These are phyloP conservation scores for Habropoda laboriosa DNA, from an alignment of 1,140 invertebrate genomes.

Conservation along the genomic window DNA sequence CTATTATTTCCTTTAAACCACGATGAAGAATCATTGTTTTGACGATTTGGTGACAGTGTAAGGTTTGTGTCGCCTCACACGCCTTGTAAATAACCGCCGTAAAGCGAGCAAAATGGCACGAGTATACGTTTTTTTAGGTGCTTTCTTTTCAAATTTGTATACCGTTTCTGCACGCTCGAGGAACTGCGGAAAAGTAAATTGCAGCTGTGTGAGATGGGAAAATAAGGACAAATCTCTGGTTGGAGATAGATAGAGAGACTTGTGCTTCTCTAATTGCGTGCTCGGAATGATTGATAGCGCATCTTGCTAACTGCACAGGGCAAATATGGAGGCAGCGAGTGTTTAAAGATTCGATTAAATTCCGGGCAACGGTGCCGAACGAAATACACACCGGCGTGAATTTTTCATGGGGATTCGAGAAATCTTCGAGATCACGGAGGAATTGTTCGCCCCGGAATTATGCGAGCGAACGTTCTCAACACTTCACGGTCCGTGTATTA, in stretches of 20 bases:
- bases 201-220: not conserved
- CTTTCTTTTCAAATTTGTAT: not conserved
- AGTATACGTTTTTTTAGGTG: not conserved
- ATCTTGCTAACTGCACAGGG: not conserved
- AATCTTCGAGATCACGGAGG: not conserved
- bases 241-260: not conserved
- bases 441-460: not conserved
- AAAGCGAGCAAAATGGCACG: not conserved
- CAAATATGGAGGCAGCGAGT: not conserved
- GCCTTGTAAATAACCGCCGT: too few relatives aligned
- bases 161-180: not conserved
- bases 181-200: conserved; percentile 14
- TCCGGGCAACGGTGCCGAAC: too few relatives aligned
- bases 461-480: not conserved
- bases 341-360: conserved; percentile 17
- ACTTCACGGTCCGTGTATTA: not conserved
- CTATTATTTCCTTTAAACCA: not conserved
- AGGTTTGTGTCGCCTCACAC: too few relatives aligned
- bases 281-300: conserved; percentile 18
- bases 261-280: conserved; percentile 14
- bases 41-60: not conserved
- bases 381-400: not conserved
- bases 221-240: too few relatives aligned
- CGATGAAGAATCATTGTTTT: not conserved
- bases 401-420: not conserved